phyloP scores from a whole-genome alignment of 2,113 vertebrate genomes.

The Hemiscyllium ocellatum region DNA sequence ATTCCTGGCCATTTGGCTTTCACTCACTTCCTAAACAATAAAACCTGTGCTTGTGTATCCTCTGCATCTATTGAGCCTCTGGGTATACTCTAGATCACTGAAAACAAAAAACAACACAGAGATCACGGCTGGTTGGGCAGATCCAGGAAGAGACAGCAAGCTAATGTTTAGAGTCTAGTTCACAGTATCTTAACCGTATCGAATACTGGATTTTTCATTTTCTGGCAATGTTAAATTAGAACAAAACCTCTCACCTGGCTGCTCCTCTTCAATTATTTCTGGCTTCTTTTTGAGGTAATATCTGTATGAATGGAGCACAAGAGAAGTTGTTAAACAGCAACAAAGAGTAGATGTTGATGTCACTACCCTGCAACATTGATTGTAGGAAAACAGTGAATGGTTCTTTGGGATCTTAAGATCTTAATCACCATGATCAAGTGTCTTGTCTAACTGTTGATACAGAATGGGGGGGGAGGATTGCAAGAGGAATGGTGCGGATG shows the following conservation, averaged over 20 bases:
- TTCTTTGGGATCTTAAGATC: neutral
- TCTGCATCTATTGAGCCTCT: neutral
- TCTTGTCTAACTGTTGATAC: neutral
- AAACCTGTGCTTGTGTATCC: neutral
- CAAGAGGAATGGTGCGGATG: neutral
- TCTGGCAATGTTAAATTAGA: neutral
- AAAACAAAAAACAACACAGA: no score
- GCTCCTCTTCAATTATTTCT: constrained; percentile 30
- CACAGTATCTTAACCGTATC: neutral
- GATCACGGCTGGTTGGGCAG: no score
- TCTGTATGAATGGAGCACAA: neutral
- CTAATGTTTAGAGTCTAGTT: neutral
- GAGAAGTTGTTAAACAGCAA: no score
- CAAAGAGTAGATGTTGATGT: neutral
- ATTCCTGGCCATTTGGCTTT: neutral
- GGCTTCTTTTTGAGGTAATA: constrained; percentile 36
- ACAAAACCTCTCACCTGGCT: neutral
- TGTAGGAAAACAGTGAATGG: neutral
- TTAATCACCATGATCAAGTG: neutral
- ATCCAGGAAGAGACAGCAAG: no score
- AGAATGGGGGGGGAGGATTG: no score
- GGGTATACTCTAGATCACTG: neutral
- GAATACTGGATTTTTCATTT: neutral
- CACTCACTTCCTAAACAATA: neutral
- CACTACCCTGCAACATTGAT: neutral